Base-by-base conservation (phyloP, 2,113 vertebrate genomes). In the Eulemur rufifrons region DNA sequence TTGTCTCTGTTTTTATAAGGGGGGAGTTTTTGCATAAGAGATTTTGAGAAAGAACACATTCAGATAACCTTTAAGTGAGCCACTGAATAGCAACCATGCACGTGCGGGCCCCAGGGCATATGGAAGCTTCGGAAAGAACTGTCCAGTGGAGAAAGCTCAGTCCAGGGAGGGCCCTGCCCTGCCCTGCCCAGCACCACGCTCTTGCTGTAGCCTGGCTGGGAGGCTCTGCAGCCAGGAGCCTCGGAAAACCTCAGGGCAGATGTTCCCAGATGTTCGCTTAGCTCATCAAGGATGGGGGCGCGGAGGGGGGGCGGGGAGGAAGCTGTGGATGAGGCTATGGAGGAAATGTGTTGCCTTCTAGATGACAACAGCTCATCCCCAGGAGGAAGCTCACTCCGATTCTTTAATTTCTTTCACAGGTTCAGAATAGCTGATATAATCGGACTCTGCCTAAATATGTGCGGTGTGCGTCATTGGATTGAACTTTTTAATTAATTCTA, bases 121-220 rank as follows among this genome's bases (percentile, higher is more conserved):
- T 5, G 27, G 45, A 66, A 34, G 23, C 39, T 66, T 64, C 68
- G 32, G 76, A 73, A 74, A 83, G 63, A 73, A 50, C 8, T 74
- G 13, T 47, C 56, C 54, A 14, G 45, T 32, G 64, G 61, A 66
- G 45, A 64, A 8, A 80, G 34, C 37, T 18, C 68, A 90, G 32
- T 6, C 8, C 2, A 15, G 37, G 34, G 14, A 2, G 20, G 21
- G 18, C 50, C 45, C 63, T 50, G 17, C 45, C 29, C 32, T 71
- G 64, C 23, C 5, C 18, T 77, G 64, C 34, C 7, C 18, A 32
- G 42, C 73, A 50, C 47, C 39, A 54, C 29, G 66, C 23, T 89
- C 54, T 21, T 59, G 50, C 0, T 0, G 9, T 45, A 42, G 69
- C 29, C 8, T 9, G 8, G n/a, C 54, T 61, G 52, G 61, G 71